Percentiles rank a stretch among this genome's conserved stretches.
These are phyloP conservation scores for Carassius auratus DNA, from an alignment of 2,113 vertebrate species.

Conservation along the genomic window DNA sequence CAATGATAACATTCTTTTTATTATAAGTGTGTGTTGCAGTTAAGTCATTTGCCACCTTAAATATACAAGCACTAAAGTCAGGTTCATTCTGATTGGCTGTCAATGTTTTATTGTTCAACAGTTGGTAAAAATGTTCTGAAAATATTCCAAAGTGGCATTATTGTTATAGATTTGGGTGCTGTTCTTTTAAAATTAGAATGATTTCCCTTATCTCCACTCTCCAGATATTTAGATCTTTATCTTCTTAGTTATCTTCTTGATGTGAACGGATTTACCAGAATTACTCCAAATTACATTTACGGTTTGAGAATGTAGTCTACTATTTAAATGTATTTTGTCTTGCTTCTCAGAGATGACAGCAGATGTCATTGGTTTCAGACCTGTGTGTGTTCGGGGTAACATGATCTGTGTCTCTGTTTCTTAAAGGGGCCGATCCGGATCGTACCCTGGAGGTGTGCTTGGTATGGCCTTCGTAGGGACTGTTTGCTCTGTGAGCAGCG, in stretches of 20 bases:
- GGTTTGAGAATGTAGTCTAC: background rate
- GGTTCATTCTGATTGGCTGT: too few species aligned
- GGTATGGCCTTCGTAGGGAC: slow-evolving; percentile 88
- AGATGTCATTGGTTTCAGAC: background rate
- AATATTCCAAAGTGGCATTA: too few species aligned
- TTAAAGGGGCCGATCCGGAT: slow-evolving; percentile 65
- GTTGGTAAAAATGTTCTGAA: too few species aligned
- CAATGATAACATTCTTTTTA: too few species aligned
- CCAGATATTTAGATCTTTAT: background rate
- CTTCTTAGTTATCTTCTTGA: background rate
- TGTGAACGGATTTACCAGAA: background rate
- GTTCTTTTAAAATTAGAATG: background rate
- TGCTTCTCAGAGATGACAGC: background rate
- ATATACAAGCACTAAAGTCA: too few species aligned
- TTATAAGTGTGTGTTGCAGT: too few species aligned
- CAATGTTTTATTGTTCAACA: too few species aligned
- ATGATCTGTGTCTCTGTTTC: slow-evolving; percentile 45
- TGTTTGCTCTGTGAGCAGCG: slow-evolving; percentile 74
- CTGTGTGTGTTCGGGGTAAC: background rate
- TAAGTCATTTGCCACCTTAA: too few species aligned
- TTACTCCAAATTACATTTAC: background rate
- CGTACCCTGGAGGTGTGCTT: slow-evolving; percentile 66
- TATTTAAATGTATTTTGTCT: background rate
- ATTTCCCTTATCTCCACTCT: too few species aligned
- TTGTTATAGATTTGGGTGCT: background rate